Evolutionary conservation across 2,888 invertebrate genomes (phyloP), one percentile per base, ranked within the genome.

Genomic region (Tineola bisselliella): DNA sequence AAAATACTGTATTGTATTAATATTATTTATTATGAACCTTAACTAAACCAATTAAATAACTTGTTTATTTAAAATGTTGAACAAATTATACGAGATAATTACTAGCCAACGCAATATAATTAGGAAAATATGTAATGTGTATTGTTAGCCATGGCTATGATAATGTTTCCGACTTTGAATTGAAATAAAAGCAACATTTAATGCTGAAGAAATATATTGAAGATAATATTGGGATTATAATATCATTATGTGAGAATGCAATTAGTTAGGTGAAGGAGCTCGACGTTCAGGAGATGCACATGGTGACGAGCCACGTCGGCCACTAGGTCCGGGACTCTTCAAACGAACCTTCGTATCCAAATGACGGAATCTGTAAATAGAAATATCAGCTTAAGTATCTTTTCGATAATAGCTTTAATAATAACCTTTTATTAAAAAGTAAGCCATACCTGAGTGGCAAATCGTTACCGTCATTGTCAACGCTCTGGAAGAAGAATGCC

Each of bases 401-500:
- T 3, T 2, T 17, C 56, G 25, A 25, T 25, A 25, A 25, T 58
- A 4, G 58, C 25, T 58, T 12, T 19, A 11, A 38, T 38, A 11
- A 1, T 38, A 65, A n/a, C n/a, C n/a, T n/a, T n/a, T 25, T 6
- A 25, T 25, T 25, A 25, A 6, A 25, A 25, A 25, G 25, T 61
- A 38, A 59, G 66, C 73, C 3, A 75, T 83, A 95, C 95, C 95
- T 91, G 65, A 95, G 88, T 6, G 94, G 93, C 62, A 95, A 89
- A 77, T 95, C 93, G 71, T 90, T 92, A 43, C 90, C 89, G 63
- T 91, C 90, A 66, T 92, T 91, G 63, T 92, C 91, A 61, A 91
- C 92, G 67, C 92, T 93, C 76, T 94, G 94, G 79, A 96, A 93
- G 69, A 96, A 90, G 76, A 95, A 94, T 8, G 94, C 95, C 63